A percentile compares a stretch with the other conserved stretches of the same genome.
Evolutionary conservation across 2,888 invertebrate genomes (phyloP).

Genomic region (Branchinecta sandiegonensis): DNA sequence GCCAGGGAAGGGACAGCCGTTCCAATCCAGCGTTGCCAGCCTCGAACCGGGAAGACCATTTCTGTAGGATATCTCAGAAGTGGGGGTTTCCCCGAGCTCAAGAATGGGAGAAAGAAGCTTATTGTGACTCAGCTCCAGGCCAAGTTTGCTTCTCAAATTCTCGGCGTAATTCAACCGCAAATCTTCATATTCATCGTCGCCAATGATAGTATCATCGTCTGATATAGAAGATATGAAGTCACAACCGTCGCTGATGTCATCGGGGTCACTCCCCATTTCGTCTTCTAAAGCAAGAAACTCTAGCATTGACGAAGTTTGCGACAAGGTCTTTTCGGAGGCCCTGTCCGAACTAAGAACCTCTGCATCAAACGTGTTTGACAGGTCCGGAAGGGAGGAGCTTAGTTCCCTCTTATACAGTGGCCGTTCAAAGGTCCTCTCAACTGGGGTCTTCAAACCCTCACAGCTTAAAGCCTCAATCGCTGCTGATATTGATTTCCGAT

Average conservation of each 20-base stretch:
- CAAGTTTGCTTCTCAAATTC: not conserved
- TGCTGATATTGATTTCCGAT: slow-evolving; percentile 28
- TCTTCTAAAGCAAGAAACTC: slow-evolving; percentile 18
- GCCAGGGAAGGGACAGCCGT: slow-evolving; percentile 1
- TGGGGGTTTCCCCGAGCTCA: slow-evolving; percentile 42
- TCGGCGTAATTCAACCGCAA: not conserved
- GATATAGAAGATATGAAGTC: not conserved
- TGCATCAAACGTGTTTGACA: not conserved
- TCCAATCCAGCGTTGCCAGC: not conserved
- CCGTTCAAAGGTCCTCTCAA: not conserved
- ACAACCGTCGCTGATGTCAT: not conserved
- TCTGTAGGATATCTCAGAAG: slow-evolving; percentile 19
- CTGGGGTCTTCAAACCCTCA: not conserved
- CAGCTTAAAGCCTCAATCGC: slow-evolving; percentile 27
- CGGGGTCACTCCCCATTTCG: not conserved
- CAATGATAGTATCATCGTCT: slow-evolving; percentile 15
- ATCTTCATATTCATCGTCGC: not conserved
- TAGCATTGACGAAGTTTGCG: not conserved
- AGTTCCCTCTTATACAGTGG: slow-evolving; percentile 2
- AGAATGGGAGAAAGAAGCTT: slow-evolving; percentile 40
- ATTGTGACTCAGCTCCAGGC: slow-evolving; percentile 3
- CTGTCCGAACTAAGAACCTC: not conserved
- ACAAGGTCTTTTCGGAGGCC: slow-evolving; percentile 2
- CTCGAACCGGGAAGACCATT: slow-evolving; percentile 3
- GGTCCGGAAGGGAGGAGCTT: slow-evolving; percentile 18